Evolutionary conservation across 2,113 vertebrate genomes (phyloP).

Genomic region (Platichthys stellatus): DNA sequence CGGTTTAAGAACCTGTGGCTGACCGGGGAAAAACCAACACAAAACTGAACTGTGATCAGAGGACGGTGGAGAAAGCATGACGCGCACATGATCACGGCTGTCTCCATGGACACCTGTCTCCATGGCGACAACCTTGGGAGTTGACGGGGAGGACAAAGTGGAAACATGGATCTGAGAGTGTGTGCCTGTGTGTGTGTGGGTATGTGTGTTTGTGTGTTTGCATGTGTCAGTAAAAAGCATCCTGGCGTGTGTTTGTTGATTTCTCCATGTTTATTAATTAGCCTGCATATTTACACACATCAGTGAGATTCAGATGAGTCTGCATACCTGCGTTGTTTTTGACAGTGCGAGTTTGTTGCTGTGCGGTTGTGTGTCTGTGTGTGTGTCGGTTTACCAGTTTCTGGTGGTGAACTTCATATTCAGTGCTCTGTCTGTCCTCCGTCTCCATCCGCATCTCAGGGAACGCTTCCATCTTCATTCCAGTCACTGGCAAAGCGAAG

Average conservation of each 20-base stretch:
- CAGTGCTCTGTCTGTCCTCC: constrained; percentile 90
- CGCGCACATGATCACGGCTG: constrained; percentile 34
- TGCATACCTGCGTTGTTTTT: neutral
- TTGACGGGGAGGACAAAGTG: constrained; percentile 62
- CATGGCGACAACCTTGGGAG: constrained; percentile 75
- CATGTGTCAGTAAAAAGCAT: constrained; percentile 14
- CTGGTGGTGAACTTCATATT: constrained; percentile 97
- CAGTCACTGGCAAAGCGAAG: constrained; percentile 84
- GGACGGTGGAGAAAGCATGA: constrained; percentile 34
- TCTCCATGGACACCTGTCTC: constrained; percentile 67
- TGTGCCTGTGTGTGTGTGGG: neutral
- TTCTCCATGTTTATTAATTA: neutral
- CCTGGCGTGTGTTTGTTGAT: neutral
- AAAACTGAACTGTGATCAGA: constrained; percentile 26
- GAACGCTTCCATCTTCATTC: constrained; percentile 91
- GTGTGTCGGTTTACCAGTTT: constrained; percentile 85
- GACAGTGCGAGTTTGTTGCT: neutral
- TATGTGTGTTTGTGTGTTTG: constrained; percentile 1
- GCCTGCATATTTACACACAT: neutral
- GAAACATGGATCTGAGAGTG: constrained; percentile 7
- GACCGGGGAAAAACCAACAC: neutral
- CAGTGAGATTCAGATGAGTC: no score
- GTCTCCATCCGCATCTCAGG: constrained; percentile 95
- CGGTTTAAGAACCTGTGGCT: neutral
- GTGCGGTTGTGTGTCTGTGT: constrained; percentile 1